Evolutionary conservation across 2,113 vertebrate genomes (phyloP), one percentile per base, ranked within the genome.

Genomic region (Lynx canadensis): DNA sequence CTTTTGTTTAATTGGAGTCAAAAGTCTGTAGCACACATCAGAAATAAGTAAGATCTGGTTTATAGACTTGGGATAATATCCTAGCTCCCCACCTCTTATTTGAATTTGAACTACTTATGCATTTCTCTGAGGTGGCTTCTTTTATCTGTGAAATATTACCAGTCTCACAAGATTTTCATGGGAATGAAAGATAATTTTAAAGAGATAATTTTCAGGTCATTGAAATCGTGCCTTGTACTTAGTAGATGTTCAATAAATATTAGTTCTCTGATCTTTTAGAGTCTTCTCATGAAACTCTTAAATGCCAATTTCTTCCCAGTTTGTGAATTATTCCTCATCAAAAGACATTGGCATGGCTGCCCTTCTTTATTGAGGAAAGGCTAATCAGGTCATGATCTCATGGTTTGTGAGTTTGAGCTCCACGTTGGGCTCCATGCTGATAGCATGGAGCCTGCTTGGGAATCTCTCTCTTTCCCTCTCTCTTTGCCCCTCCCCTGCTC

Each of bases 91-190:
- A 52, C 4, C 5, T 6, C 18, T 68, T 79, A 63, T 41, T 76
- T 97, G 31, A 95, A 83, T 95, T 96, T 89, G 76, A 97, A 91
- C 55, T 89, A 50, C 27, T 88, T 74, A 50, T 10, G 0, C 27
- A 48, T n/a, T 21, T 83, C 33, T 91, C 68, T 71, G 85, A 79
- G 69, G 18, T 60, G 52, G 21, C 4, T 68, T 93, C 55, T 55
- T 97, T 86, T 73, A 74, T 31, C 41, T 15, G 31, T 89, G 18
- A 84, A 52, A 69, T 50, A 79, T 89, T 87, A 57, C 33, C 29
- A 60, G 55, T 36, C 55, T 79, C 31, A 48, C 79, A 85, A 89
- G 69, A 95, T 45, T 95, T 69, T 93, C 33, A 55, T 36, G 19
- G 79, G n/a, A 91, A 86, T 92, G n/a, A 87, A 48, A 82, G 50